phyloP scores from a whole-genome alignment of 2,888 invertebrate genomes.

The Leptodirus hochenwartii region DNA sequence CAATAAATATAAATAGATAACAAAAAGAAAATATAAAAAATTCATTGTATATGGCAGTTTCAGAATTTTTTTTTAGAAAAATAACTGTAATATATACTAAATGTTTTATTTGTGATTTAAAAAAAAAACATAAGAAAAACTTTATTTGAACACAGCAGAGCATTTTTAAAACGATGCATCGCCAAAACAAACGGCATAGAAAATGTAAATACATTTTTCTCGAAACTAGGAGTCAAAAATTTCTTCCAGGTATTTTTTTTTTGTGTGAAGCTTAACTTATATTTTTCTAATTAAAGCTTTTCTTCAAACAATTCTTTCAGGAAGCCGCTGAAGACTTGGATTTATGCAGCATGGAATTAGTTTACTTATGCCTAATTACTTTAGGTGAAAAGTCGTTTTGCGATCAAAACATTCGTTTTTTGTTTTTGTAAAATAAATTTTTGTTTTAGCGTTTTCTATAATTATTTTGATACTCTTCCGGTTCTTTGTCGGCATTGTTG shows the following conservation, averaged over 20 bases:
- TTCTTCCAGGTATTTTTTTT: conserved; percentile 28
- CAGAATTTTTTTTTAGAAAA: no score
- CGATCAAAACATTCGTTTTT: neutral
- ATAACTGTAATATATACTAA: no score
- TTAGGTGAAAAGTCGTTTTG: conserved; percentile 28
- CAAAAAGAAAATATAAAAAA: no score
- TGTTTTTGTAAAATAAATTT: conserved; percentile 3
- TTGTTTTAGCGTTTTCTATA: conserved; percentile 32
- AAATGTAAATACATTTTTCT: conserved; percentile 27
- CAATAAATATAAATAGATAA: no score
- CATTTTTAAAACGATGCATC: conserved; percentile 35
- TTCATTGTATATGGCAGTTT: no score
- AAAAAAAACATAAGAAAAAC: neutral
- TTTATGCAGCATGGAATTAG: conserved; percentile 36
- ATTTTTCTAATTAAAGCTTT: neutral
- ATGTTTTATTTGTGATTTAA: no score
- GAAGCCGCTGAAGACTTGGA: conserved; percentile 41
- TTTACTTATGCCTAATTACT: conserved; percentile 38
- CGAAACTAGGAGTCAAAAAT: conserved; percentile 30
- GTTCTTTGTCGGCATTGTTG: conserved; percentile 37
- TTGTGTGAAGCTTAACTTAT: conserved; percentile 2
- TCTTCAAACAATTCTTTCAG: conserved; percentile 22
- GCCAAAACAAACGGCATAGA: conserved; percentile 25
- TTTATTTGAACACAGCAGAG: conserved; percentile 24
- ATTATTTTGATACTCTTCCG: conserved; percentile 35